Conservation (phyloP, 2,797 vertebrate species). For the Furcifer pardalis region DNA sequence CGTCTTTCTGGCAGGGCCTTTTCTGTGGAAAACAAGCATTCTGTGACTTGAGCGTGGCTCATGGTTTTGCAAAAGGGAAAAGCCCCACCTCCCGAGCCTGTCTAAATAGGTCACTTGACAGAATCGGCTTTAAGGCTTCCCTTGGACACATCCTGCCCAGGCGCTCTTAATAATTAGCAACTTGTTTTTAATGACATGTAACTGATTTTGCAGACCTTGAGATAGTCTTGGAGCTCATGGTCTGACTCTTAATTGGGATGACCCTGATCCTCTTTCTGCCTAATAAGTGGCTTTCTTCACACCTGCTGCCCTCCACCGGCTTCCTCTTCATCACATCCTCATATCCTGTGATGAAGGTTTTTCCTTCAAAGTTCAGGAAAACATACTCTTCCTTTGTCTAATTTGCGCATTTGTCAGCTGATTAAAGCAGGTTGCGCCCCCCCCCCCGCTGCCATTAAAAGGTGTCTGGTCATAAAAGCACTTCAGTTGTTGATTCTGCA, state of each 20-base stretch:
- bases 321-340: background rate
- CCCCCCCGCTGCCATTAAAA: background rate
- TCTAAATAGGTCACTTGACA: too few relatives aligned
- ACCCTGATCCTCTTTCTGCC: background rate
- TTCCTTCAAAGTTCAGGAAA: background rate
- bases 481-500: too few relatives aligned
- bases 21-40: too few relatives aligned
- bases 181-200: background rate
- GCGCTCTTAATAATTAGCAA: background rate
- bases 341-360: background rate
- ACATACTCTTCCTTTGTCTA: background rate
- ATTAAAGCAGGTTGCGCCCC: background rate
- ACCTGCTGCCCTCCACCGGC: background rate
- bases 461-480: too few relatives aligned
- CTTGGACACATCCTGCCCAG: background rate
- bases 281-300: background rate
- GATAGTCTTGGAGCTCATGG: background rate
- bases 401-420: background rate
- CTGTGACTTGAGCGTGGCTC: too few relatives aligned
- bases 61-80: too few relatives aligned
- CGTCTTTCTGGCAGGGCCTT: too few relatives aligned
- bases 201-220: background rate
- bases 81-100: too few relatives aligned
- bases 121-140: too few relatives aligned
- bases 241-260: background rate